phyloP scores from a whole-genome alignment of 2,113 vertebrate species.

The Platysteira castanea region DNA sequence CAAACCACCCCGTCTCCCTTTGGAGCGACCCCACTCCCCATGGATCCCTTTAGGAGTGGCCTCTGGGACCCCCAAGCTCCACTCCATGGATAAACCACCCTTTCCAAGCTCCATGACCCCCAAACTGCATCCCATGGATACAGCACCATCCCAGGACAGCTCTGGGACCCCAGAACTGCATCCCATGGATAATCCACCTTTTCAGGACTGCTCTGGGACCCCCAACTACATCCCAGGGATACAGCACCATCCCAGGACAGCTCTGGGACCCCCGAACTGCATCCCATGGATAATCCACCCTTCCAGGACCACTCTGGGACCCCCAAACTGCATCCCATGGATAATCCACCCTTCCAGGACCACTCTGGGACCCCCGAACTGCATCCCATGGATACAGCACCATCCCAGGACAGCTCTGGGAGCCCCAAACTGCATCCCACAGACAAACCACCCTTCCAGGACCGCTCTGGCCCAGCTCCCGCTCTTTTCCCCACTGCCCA shows the following conservation, averaged over 20 bases:
- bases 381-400: neutral
- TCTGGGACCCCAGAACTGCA: too few relatives aligned
- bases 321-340: neutral
- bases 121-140: neutral
- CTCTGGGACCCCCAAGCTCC: neutral
- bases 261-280: too few relatives aligned
- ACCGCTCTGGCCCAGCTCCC: neutral
- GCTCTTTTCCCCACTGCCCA: fast-evolving
- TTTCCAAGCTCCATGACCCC: too few relatives aligned
- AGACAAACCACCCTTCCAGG: neutral
- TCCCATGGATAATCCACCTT: neutral
- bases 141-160: neutral
- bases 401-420: too few relatives aligned
- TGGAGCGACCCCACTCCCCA: fast-evolving
- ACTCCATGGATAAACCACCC: neutral
- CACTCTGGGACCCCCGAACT: too few relatives aligned
- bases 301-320: too few relatives aligned
- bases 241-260: neutral
- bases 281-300: neutral
- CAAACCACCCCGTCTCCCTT: fast-evolving
- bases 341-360: neutral
- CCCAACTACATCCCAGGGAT: neutral
- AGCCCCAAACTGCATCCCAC: fast-evolving
- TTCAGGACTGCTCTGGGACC: too few relatives aligned
- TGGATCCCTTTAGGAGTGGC: neutral